Percentiles rank a stretch among this genome's conserved stretches.
Conservation (phyloP, 2,888 invertebrate genomes). For the Idaea dimidiata region DNA sequence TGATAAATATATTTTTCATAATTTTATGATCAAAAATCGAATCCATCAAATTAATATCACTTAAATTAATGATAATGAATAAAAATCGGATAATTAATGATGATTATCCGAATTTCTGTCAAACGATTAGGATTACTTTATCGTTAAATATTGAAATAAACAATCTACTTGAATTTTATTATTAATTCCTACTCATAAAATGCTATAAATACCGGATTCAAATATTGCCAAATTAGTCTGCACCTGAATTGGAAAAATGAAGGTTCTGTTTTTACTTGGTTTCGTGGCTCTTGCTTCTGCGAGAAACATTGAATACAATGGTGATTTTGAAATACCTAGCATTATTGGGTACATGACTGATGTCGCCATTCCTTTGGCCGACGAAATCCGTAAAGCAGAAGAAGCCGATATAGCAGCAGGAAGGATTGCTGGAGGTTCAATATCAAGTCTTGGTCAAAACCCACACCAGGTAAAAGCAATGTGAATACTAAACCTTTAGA, state of each 20-base stretch:
- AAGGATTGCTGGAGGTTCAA: conserved; percentile 36
- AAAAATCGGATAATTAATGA: no score
- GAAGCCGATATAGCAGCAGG: conserved; percentile 21
- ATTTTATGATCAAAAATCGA: no score
- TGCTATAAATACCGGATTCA: not conserved
- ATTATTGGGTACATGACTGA: conserved; percentile 44
- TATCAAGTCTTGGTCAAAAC: conserved; percentile 26
- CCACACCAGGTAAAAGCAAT: conserved; percentile 41
- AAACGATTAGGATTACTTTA: no score
- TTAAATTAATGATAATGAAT: no score
- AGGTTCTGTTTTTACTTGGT: not conserved
- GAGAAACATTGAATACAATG: conserved; percentile 4
- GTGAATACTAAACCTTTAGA: no score
- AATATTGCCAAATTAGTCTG: not conserved
- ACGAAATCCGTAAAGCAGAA: conserved; percentile 43
- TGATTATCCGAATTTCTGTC: no score
- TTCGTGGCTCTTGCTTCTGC: not conserved
- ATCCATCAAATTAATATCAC: no score
- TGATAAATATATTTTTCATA: no score
- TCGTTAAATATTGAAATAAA: no score
- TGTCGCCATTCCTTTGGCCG: conserved; percentile 46
- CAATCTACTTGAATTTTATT: no score
- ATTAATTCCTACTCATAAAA: no score
- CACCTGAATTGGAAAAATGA: not conserved
- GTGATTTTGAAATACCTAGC: conserved; percentile 17